Base-by-base conservation (phyloP, 2,888 invertebrate species). In the Sarcophaga subvicina region DNA sequence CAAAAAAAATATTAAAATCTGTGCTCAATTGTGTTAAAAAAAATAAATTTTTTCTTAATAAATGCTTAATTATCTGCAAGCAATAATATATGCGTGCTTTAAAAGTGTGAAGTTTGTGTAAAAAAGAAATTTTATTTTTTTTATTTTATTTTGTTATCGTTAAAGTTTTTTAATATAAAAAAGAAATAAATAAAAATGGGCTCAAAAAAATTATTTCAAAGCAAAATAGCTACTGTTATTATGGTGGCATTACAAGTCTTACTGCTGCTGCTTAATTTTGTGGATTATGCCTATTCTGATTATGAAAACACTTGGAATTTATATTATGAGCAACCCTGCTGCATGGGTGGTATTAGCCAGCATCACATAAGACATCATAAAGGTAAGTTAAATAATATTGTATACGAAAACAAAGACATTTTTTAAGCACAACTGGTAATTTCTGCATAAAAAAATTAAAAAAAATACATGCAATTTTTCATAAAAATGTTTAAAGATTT, bases 251-350 rank as follows among this genome's bases (percentile, higher is more conserved):
- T 89, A 90, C 90, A 90, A 86, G 89, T 91, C 78, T 88, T 90
- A 86, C 89, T 88, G 88, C 83, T 91, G 67, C 90, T 91, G 85
- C 90, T 92, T 88, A 90, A 92, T 89, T 90, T 91, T 92, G 92
- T 93, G 91, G 93, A 93, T 92, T 92, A 92, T 89, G 93, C 91
- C 88, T 90, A 91, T 88, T 92, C 93, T 91, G 94, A 95, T 91
- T 94, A 95, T 93, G 95, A 95, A 91, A 96, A 95, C 93, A 95
- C 95, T 85, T 96, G 95, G 94, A 95, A 95, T 92, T 95, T 95
- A 93, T 96, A 96, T 93, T 96, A 95, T 92, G 96, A 96, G 92
- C 96, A 96, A 91, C 96, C 96, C 22, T 96, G 96, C 93, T 96
- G 96, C 93, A 94, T 94, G 88, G 95, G 95, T 88, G 90, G 89